Base-by-base conservation (phyloP, 1,140 invertebrate genomes). In the Nasonia longicornis region DNA sequence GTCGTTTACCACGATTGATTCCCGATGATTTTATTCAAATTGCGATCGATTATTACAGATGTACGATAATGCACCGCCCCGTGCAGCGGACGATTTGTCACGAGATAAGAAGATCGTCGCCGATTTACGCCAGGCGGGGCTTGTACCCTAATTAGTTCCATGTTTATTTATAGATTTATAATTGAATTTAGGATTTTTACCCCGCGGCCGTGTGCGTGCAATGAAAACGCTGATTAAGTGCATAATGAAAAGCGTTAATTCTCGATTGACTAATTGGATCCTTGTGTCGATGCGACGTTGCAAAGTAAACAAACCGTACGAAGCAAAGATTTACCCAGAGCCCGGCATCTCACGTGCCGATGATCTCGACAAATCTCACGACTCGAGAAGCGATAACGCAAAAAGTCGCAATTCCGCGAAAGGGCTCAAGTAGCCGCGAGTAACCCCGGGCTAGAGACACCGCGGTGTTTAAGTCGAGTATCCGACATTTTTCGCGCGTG, bases 1-100 rank as follows among this genome's bases (percentile, higher is more conserved):
- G 45, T 20, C 6, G 3, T 63, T 63, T 31, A 63, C 48, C n/a
- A 7, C 45, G 48, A 63, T 74, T 35, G 48, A 74, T 74, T 48
- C 20, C 72, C 45, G 48, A 29, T 58, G 48, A 74, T 74, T 74
- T 74, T 74, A 58, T 74, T 74, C 8, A 58, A 58, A 74, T 63
- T 58, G 45, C 71, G 22, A 16, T 6, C 20, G 29, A 22, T 52
- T 63, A 74, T 72, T 72, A 22, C 38, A 48, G 31, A 48, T 26
- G 20, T n/a, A 72, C 22, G 29, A 58, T 58, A 45, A 42, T 72
- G 35, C 20, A 48, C 42, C 3, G 26, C 42, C n/a, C 70, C 14
- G n/a, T 29, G 38, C 20, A 29, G 52, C 3, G 45, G 12, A 12
- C 35, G 35, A 72, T 72, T 45, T 72, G 42, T 72, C 70, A 72